These are phyloP conservation scores for Dysmachus trigonus DNA, from an alignment of 2,888 invertebrate genomes.

Conservation along the genomic window DNA sequence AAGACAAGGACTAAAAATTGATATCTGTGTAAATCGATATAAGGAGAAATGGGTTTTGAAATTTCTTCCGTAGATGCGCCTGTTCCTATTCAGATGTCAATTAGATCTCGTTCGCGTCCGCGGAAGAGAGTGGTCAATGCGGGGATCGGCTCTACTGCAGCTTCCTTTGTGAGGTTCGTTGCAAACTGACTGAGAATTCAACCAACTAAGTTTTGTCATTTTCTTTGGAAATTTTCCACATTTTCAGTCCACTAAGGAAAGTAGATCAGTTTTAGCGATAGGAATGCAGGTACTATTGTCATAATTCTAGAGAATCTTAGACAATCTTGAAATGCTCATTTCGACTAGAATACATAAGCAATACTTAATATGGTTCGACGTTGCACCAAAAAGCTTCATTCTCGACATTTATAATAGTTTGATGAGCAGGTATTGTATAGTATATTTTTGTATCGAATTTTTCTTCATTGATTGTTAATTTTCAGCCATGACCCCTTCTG, in stretches of 20 bases:
- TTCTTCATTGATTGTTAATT: background rate
- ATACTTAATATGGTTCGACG: no score
- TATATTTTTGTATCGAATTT: background rate
- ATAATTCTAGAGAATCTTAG: background rate
- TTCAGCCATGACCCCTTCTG: background rate
- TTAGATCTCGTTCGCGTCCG: background rate
- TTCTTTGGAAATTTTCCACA: background rate
- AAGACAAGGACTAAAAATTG: conserved; percentile 42
- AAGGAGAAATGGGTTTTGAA: conserved; percentile 30
- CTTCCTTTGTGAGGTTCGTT: background rate
- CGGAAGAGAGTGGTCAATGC: background rate
- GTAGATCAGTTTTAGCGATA: background rate
- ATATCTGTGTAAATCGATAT: conserved; percentile 35
- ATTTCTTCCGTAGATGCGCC: background rate
- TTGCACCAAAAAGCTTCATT: background rate
- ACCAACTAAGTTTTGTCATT: background rate
- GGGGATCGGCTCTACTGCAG: background rate
- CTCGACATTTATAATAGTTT: background rate
- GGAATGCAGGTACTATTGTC: background rate
- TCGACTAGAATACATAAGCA: background rate
- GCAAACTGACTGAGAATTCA: background rate
- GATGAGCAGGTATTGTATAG: no score
- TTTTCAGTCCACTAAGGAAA: background rate
- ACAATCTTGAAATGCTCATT: background rate
- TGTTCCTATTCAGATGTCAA: conserved; percentile 37